Evolutionary conservation across 2,888 invertebrate species (phyloP).

Genomic region (Sminthurinus aureus): DNA sequence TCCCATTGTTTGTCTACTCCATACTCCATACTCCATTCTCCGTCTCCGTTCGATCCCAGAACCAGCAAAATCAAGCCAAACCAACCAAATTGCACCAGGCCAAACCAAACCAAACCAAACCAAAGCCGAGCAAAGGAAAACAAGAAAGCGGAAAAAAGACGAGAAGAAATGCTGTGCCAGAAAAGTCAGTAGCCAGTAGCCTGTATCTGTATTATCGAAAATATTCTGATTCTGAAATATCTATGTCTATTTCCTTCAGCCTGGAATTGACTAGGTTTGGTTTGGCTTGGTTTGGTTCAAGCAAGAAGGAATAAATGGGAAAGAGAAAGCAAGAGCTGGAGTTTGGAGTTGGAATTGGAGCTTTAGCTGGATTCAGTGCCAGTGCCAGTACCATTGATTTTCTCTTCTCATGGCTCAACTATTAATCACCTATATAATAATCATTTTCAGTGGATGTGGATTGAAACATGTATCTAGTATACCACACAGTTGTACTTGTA

Average conservation of each 20-base stretch:
- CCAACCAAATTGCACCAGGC: not conserved
- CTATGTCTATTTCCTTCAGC: not conserved
- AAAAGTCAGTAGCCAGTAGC: conserved; percentile 36
- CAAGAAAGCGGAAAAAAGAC: too few relatives aligned
- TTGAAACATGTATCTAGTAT: conserved; percentile 22
- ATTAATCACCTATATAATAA: conserved; percentile 38
- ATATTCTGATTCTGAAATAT: conserved; percentile 31
- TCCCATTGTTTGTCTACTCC: too few relatives aligned
- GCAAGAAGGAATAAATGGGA: too few relatives aligned
- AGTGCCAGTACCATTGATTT: conserved; percentile 23
- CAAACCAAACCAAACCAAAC: too few relatives aligned
- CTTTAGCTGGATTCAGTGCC: too few relatives aligned
- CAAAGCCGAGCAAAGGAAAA: too few relatives aligned
- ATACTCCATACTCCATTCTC: too few relatives aligned
- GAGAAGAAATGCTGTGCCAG: not conserved
- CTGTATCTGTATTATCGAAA: conserved; percentile 24
- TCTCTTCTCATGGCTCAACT: conserved; percentile 10
- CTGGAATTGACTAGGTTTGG: too few relatives aligned
- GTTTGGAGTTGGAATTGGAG: too few relatives aligned
- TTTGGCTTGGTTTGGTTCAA: too few relatives aligned
- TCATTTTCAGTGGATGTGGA: conserved; percentile 32
- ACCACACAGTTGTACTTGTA: not conserved
- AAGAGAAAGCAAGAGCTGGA: too few relatives aligned
- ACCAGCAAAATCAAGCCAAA: not conserved
- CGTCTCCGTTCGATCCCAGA: too few relatives aligned